Evolutionary conservation across 2,888 invertebrate species (phyloP).

Genomic region (Bombylius discolor): DNA sequence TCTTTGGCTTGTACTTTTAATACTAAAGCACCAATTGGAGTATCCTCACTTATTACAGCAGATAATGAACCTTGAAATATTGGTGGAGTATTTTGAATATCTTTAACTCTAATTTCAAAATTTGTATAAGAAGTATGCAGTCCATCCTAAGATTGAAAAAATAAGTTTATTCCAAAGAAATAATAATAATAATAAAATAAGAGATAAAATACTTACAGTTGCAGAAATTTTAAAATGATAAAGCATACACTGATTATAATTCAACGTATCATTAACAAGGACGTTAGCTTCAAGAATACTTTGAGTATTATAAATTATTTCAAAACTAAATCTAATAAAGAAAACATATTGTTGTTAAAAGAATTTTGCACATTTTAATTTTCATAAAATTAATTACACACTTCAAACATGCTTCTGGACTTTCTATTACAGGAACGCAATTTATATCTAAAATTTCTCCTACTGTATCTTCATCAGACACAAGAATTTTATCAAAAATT

Average conservation of each 20-base stretch:
- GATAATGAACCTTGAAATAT: constrained; percentile 68
- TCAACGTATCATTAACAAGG: constrained; percentile 53
- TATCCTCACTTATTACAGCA: constrained; percentile 68
- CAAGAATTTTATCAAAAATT: constrained; percentile 56
- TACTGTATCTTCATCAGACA: constrained; percentile 67
- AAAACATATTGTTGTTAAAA: neutral
- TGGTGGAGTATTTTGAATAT: constrained; percentile 79
- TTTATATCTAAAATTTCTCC: constrained; percentile 70
- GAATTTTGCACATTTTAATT: neutral
- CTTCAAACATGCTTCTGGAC: constrained; percentile 29
- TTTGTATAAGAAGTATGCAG: constrained; percentile 56
- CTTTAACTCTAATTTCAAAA: constrained; percentile 65
- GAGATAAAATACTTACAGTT: constrained; percentile 43
- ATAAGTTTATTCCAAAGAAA: too few relatives aligned
- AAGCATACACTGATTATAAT: constrained; percentile 65
- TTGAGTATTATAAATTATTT: constrained; percentile 36
- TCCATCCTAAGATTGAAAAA: constrained; percentile 51
- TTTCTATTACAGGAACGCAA: constrained; percentile 40
- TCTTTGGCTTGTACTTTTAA: constrained; percentile 70
- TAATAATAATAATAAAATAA: neutral
- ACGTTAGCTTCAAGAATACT: constrained; percentile 60
- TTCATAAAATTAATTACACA: constrained; percentile 22
- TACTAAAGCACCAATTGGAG: constrained; percentile 67
- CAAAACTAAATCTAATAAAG: constrained; percentile 26
- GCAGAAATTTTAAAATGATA: constrained; percentile 66